Evolutionary conservation across 2,888 invertebrate genomes (phyloP).

Genomic region (Drosophila kuntzei): DNA sequence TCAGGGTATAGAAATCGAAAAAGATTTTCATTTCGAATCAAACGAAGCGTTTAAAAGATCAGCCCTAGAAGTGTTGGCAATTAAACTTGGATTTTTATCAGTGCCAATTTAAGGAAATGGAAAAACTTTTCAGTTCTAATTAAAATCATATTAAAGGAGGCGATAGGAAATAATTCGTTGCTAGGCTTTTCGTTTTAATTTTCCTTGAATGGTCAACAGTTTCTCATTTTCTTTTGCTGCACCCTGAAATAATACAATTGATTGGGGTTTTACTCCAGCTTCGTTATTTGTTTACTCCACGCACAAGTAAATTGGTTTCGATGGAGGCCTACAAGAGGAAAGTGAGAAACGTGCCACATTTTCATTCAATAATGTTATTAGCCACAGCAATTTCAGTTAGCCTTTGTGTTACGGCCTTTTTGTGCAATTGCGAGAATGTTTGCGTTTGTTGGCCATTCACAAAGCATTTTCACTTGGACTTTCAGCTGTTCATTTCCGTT

Average conservation of each 20-base stretch:
- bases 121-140: conserved; percentile 69
- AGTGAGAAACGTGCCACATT: conserved; percentile 34
- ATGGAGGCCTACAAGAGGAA: conserved; percentile 8
- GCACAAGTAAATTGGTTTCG: conserved; percentile 66
- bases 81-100: conserved; percentile 33
- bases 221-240: conserved; percentile 23
- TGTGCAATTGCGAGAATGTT: conserved; percentile 44
- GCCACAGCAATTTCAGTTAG: conserved; percentile 71
- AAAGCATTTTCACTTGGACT: conserved; percentile 62
- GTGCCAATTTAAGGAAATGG: conserved; percentile 39
- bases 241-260: conserved; percentile 55
- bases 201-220: conserved; percentile 42
- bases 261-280: conserved; percentile 52
- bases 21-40: not conserved
- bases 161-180: conserved; percentile 49
- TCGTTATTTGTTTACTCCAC: conserved; percentile 52
- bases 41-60: not conserved
- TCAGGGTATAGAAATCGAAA: not conserved
- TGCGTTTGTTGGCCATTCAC: conserved; percentile 38
- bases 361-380: conserved; percentile 77
- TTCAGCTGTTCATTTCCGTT: conserved; percentile 43
- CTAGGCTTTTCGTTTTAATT: conserved; percentile 48
- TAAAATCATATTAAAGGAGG: conserved; percentile 65
- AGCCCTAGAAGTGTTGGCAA: conserved; percentile 9
- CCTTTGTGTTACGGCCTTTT: conserved; percentile 63